Percentiles rank a stretch among this genome's conserved stretches.
phyloP scores from a whole-genome alignment of 35 echinoderm and acorn worm genomes.

The Anneissia japonica region DNA sequence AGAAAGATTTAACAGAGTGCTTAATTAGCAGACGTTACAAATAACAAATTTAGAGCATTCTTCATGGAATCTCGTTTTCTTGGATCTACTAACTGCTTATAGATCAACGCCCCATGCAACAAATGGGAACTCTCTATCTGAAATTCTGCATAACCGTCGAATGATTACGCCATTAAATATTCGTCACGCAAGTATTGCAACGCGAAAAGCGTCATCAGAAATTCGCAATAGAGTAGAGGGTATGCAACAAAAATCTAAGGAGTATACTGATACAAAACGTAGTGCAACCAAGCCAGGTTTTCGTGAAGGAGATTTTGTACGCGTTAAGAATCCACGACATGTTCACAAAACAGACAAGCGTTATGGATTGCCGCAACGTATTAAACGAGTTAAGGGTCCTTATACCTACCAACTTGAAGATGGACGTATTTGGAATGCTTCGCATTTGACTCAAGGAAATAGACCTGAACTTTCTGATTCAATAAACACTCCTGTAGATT shows the following conservation, averaged over 20 bases:
- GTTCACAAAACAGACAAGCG: not conserved
- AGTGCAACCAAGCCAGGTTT: not conserved
- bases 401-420: conserved; percentile 8
- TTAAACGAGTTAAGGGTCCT: not conserved
- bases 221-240: not conserved
- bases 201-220: no score
- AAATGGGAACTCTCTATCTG: conserved; percentile 52
- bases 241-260: not conserved
- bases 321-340: not conserved
- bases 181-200: no score
- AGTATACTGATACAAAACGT: not conserved
- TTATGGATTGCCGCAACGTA: not conserved
- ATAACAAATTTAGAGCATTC: conserved; percentile 17
- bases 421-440: not conserved
- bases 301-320: not conserved
- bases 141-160: no score
- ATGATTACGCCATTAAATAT: no score
- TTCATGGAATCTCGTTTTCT: conserved; percentile 16
- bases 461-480: no score
- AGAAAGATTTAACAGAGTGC: no score
- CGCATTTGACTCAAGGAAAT: not conserved
- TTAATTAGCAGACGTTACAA: conserved; percentile 21
- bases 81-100: conserved; percentile 48
- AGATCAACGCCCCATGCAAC: no score
- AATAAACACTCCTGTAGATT: not conserved